Percentiles rank a stretch among this genome's conserved stretches.
Conservation (phyloP, 2,888 invertebrate genomes). For the Andricus curvator region DNA sequence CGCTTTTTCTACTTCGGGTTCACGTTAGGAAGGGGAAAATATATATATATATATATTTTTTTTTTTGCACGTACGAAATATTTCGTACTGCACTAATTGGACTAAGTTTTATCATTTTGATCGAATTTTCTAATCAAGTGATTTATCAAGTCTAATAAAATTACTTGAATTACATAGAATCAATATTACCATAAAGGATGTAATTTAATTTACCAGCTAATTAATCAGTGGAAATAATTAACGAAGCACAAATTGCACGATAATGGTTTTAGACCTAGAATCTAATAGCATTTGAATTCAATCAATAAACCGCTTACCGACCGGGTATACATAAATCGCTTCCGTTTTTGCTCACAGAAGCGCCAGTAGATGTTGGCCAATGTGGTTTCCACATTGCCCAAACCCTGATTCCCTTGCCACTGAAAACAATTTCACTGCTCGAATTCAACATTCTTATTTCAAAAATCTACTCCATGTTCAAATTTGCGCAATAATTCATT, state of each 20-base stretch:
- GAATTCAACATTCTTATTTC: not conserved
- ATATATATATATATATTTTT: no score
- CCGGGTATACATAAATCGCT: conserved; percentile 33
- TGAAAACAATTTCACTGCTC: not conserved
- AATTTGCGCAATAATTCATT: not conserved
- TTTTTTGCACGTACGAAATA: no score
- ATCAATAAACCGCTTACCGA: conserved; percentile 40
- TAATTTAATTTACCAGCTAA: not conserved
- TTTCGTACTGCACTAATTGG: no score
- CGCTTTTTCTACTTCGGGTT: no score
- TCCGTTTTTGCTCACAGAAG: conserved; percentile 32
- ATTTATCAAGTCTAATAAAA: not conserved
- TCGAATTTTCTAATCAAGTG: not conserved
- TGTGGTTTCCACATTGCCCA: conserved; percentile 14
- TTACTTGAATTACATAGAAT: not conserved
- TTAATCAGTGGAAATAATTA: conserved; percentile 35
- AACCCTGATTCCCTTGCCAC: conserved; percentile 4
- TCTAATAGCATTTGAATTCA: conserved; percentile 31
- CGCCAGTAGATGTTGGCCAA: conserved; percentile 30
- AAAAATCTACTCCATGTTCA: not conserved
- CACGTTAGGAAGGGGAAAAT: rapidly evolving
- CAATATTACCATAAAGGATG: not conserved
- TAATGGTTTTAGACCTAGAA: conserved; percentile 11
- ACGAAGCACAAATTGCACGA: conserved; percentile 21
- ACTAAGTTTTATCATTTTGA: not conserved